phyloP scores from a whole-genome alignment of 2,113 vertebrate genomes.

The Ictalurus punctatus region DNA sequence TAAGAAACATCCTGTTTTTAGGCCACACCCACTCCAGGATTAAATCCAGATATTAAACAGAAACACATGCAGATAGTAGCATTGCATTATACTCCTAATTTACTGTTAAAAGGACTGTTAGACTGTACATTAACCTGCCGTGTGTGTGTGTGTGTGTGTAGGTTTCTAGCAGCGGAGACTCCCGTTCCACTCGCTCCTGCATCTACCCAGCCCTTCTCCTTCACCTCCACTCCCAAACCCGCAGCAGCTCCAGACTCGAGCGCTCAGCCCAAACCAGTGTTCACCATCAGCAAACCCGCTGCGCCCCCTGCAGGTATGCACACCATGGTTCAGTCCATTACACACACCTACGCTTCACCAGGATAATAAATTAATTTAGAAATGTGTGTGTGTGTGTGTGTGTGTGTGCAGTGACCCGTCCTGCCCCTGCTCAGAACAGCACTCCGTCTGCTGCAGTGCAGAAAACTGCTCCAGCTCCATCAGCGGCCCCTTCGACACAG shows the following conservation, averaged over 20 bases:
- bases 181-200: slow-evolving; percentile 56
- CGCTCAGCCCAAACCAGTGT: slow-evolving; percentile 1
- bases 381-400: slow-evolving; percentile 16
- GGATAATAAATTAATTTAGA: background rate
- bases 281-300: slow-evolving; percentile 57
- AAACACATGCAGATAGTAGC: background rate
- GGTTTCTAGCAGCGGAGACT: slow-evolving; percentile 75
- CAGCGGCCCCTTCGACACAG: background rate
- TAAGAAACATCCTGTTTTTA: background rate
- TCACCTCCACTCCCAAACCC: slow-evolving; percentile 74
- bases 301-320: slow-evolving; percentile 58
- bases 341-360: background rate
- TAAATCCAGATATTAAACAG: background rate
- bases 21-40: background rate
- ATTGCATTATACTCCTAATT: background rate
- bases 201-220: slow-evolving; percentile 67
- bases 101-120: background rate
- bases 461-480: slow-evolving; percentile 8
- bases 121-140: no score
- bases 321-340: background rate
- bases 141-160: slow-evolving; percentile 54
- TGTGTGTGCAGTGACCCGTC: slow-evolving; percentile 30
- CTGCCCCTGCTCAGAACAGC: slow-evolving; percentile 25
- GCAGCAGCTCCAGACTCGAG: slow-evolving; percentile 49
- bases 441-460: slow-evolving; percentile 5